Percentiles rank a stretch among this genome's conserved stretches.
phyloP scores from a whole-genome alignment of 2,113 vertebrate species.

The Nettapus auritus region DNA sequence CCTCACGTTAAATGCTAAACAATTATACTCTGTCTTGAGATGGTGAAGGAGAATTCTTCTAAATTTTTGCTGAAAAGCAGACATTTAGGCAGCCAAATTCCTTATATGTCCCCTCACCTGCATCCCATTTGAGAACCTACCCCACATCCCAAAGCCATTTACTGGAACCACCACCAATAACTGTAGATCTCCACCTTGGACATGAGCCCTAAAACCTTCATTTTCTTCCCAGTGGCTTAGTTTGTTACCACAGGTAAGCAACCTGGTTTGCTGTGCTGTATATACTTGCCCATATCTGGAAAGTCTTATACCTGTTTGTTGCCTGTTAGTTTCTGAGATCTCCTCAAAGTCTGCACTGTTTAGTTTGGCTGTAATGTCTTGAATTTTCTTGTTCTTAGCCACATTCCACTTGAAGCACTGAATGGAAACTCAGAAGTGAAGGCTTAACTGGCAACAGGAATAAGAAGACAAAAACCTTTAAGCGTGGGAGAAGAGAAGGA shows the following conservation, averaged over 20 bases:
- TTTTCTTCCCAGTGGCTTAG: neutral
- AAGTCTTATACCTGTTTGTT: neutral
- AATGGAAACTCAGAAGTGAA: neutral
- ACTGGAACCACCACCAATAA: neutral
- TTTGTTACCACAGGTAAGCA: neutral
- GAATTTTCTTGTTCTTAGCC: neutral
- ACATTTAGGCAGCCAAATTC: neutral
- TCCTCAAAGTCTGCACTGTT: neutral
- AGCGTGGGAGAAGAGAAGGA: neutral
- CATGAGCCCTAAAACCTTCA: neutral
- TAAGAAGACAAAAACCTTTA: neutral
- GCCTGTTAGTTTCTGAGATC: neutral
- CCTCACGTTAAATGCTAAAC: neutral
- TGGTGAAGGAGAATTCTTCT: neutral
- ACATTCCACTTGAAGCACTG: neutral
- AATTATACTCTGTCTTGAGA: neutral
- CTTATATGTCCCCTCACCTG: too few species aligned
- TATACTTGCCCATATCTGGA: neutral
- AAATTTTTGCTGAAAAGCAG: neutral
- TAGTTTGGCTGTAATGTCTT: neutral
- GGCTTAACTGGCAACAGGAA: neutral
- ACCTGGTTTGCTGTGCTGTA: neutral
- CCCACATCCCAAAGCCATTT: neutral
- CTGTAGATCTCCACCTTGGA: neutral
- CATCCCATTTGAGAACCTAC: neutral